phyloP scores from a whole-genome alignment of 2,888 invertebrate species.

The Stenotaenia linearis region DNA sequence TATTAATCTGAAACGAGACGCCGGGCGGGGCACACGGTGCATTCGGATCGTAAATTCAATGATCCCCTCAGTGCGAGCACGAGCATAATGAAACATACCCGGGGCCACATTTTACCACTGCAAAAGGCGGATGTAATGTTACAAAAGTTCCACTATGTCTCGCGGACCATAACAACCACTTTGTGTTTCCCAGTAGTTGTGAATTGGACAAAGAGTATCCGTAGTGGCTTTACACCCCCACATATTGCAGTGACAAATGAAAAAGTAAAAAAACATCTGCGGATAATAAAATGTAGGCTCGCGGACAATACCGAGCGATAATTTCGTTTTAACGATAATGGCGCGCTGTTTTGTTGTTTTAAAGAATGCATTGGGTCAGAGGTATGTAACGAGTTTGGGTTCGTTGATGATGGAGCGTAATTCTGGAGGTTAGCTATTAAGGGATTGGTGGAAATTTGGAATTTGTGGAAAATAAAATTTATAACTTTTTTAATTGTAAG shows the following conservation, averaged over 20 bases:
- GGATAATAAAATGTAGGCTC: not conserved
- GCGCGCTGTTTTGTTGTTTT: not conserved
- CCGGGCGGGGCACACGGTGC: not conserved
- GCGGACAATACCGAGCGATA: not conserved
- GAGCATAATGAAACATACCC: constrained; percentile 1
- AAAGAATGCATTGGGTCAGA: not conserved
- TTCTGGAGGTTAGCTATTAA: too few species aligned
- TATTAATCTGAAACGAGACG: constrained; percentile 1
- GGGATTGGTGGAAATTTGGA: too few species aligned
- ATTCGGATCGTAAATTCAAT: not conserved
- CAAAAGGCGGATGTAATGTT: constrained; percentile 9
- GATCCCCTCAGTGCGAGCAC: not conserved
- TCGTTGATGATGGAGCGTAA: too few species aligned
- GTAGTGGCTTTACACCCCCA: not conserved
- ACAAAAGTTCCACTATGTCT: not conserved
- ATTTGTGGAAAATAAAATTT: too few species aligned
- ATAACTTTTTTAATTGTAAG: too few species aligned
- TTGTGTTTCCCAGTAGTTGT: not conserved
- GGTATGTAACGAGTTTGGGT: not conserved
- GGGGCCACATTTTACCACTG: not conserved
- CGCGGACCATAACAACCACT: not conserved
- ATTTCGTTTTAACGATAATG: not conserved
- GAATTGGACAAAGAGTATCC: not conserved
- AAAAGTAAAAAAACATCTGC: not conserved
- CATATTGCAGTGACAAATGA: not conserved